Percentiles rank a stretch among this genome's conserved stretches.
Conservation (phyloP, 2,888 invertebrate species). For the Sialis fuliginosa region DNA sequence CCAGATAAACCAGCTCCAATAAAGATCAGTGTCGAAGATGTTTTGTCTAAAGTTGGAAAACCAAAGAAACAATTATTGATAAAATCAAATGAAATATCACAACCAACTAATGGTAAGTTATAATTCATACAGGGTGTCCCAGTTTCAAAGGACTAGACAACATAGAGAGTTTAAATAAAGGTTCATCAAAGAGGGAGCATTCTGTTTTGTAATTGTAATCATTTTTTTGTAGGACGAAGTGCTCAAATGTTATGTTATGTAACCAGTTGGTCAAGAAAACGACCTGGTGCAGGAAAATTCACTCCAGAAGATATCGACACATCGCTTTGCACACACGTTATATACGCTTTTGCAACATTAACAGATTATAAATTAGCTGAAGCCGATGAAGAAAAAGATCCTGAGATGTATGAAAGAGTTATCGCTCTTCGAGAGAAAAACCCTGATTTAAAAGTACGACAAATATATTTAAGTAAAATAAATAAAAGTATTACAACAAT, state of each 20-base stretch:
- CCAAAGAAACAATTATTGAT: slow-evolving; percentile 36
- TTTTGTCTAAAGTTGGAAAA: slow-evolving; percentile 50
- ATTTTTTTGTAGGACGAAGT: slow-evolving; percentile 44
- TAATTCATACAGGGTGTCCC: no score
- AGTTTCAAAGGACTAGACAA: no score
- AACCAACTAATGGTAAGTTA: not conserved
- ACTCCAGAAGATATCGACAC: slow-evolving; percentile 79
- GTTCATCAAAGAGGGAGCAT: not conserved
- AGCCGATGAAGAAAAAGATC: slow-evolving; percentile 63
- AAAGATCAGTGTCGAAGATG: slow-evolving; percentile 57
- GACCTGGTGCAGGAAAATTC: slow-evolving; percentile 77
- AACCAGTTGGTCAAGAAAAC: slow-evolving; percentile 90
- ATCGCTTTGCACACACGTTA: slow-evolving; percentile 79
- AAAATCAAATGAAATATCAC: slow-evolving; percentile 30
- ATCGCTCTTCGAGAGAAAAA: slow-evolving; percentile 75
- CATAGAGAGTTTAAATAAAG: no score
- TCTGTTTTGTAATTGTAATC: slow-evolving; percentile 1
- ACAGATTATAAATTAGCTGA: slow-evolving; percentile 71
- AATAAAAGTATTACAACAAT: not conserved
- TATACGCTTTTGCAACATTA: slow-evolving; percentile 87
- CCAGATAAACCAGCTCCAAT: slow-evolving; percentile 57
- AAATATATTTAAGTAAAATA: not conserved
- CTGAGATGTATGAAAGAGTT: slow-evolving; percentile 71
- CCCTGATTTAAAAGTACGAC: slow-evolving; percentile 59
- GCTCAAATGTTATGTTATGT: slow-evolving; percentile 87